Percentiles rank a stretch among this genome's conserved stretches.
Conservation (phyloP, 2,797 vertebrate genomes). For the Agapornis canus region DNA sequence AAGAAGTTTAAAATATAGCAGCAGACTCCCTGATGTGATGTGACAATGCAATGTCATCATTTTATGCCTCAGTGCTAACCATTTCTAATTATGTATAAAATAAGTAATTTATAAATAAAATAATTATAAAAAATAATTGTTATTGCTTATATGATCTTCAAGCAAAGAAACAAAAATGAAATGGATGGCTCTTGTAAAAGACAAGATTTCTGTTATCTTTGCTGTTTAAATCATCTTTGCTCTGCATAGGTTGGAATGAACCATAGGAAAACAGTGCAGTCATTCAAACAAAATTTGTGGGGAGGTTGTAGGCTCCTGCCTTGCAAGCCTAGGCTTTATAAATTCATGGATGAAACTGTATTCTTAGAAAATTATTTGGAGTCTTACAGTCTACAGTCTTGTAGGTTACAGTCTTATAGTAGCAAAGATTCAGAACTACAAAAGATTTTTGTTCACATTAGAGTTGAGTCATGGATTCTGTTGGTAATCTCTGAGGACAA, state of each 20-base stretch:
- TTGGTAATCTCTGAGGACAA: slow-evolving; percentile 4
- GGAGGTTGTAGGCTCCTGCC: not conserved
- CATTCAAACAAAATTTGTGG: not conserved
- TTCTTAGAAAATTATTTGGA: not conserved
- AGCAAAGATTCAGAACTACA: not conserved
- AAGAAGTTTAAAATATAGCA: not conserved
- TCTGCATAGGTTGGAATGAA: not conserved
- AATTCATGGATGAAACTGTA: not conserved
- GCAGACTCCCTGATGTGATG: not conserved
- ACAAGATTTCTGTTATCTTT: not conserved
- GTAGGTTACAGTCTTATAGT: not conserved
- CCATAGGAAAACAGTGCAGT: not conserved
- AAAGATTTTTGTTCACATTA: slow-evolving; percentile 46
- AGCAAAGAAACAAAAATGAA: not conserved
- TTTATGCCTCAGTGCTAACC: not conserved
- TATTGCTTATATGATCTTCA: not conserved
- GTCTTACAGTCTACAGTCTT: not conserved
- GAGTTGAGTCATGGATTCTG: slow-evolving; percentile 41
- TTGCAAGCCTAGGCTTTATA: not conserved
- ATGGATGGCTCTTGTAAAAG: not conserved
- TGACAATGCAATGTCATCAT: not conserved
- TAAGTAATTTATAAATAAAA: not conserved
- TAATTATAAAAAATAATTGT: not conserved
- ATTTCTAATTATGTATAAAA: not conserved
- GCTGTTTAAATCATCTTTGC: not conserved